A percentile compares a stretch with the other conserved stretches of the same genome.
These are phyloP conservation scores for Schizopygopsis pylzovi DNA, from an alignment of 2,797 vertebrate genomes.

Conservation along the genomic window DNA sequence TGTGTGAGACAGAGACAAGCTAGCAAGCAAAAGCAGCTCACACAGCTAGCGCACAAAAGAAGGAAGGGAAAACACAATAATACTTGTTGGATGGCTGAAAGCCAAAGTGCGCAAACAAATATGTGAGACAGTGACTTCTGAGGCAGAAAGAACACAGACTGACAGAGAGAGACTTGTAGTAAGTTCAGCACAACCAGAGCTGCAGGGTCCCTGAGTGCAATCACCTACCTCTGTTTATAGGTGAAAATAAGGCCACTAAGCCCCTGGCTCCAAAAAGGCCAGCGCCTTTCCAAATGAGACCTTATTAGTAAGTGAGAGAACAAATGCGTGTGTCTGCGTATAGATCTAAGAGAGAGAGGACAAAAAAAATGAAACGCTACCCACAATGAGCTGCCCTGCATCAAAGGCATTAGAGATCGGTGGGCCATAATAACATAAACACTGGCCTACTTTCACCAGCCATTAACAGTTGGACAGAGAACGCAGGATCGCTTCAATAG, in stretches of 20 bases:
- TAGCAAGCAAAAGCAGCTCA: slow-evolving; percentile 21
- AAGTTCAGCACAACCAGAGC: slow-evolving; percentile 40
- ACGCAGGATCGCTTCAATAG: slow-evolving; percentile 34
- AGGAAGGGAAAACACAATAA: slow-evolving; percentile 31
- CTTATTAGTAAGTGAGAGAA: slow-evolving; percentile 43
- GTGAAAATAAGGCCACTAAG: slow-evolving; percentile 48
- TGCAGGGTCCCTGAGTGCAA: slow-evolving; percentile 17
- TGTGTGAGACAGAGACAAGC: slow-evolving; percentile 31
- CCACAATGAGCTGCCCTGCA: slow-evolving; percentile 40
- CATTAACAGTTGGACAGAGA: slow-evolving; percentile 47
- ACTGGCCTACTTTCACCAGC: slow-evolving; percentile 57
- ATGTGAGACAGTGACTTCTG: slow-evolving; percentile 27
- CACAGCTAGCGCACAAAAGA: slow-evolving; percentile 8
- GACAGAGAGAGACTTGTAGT: slow-evolving; percentile 21
- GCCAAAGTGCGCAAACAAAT: slow-evolving; percentile 23
- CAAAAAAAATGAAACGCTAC: slow-evolving; percentile 1
- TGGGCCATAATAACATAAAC: slow-evolving; percentile 43
- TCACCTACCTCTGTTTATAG: slow-evolving; percentile 29
- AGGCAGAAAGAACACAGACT: slow-evolving; percentile 34
- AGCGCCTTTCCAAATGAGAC: slow-evolving; percentile 35
- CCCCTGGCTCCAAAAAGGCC: slow-evolving; percentile 42
- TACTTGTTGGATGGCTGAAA: slow-evolving; percentile 31
- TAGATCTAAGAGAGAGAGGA: neutral
- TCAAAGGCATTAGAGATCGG: slow-evolving; percentile 46
- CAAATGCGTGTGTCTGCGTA: slow-evolving; percentile 50